Evolutionary conservation across 2,888 invertebrate genomes (phyloP), one percentile per base, ranked within the genome.

Genomic region (Palloptera scutellata): DNA sequence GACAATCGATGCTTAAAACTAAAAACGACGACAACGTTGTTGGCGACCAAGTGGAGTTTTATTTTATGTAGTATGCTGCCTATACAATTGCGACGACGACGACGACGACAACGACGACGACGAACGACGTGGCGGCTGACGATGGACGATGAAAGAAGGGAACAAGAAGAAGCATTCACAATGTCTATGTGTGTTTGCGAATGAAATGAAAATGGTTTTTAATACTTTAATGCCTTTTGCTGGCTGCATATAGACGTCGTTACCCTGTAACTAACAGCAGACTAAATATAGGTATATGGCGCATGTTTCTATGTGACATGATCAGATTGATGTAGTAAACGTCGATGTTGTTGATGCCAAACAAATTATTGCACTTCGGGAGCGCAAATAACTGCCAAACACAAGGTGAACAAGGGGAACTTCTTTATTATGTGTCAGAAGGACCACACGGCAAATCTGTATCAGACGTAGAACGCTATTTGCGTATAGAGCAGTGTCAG

Each of bases 191-290:
- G 17, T 48, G 54, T 63, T 54, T 30, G 58, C 58, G 61, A 52
- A 19, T 68, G 64, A 58, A 61, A 55, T 64, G 55, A 63, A 11
- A 67, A 67, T 67, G 64, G 41, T 59, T 68, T 68, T 68, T 69
- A 62, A 66, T 63, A 66, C 66, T 54, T 69, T 61, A 66, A 69
- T 69, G 65, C 65, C 59, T 66, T 65, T 55, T 53, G 55, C 65
- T 48, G 51, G 55, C 65, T 48, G 51, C 54, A 30, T 30, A 58
- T 52, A 60, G 60, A 54, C 61, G 55, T 61, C 63, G 55, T 30
- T 61, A 55, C 13, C 42, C 41, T 55, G 9, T n/a, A 55, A 1
- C 1, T 45, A 40, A 54, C n/a, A 53, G 59, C 52, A 5, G 42
- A 62, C n/a, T 61, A 42, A n/a, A 20, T 43, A 40, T 48, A 43